Conservation (phyloP, 2,797 vertebrate genomes). For the Diglossa cyanea region DNA sequence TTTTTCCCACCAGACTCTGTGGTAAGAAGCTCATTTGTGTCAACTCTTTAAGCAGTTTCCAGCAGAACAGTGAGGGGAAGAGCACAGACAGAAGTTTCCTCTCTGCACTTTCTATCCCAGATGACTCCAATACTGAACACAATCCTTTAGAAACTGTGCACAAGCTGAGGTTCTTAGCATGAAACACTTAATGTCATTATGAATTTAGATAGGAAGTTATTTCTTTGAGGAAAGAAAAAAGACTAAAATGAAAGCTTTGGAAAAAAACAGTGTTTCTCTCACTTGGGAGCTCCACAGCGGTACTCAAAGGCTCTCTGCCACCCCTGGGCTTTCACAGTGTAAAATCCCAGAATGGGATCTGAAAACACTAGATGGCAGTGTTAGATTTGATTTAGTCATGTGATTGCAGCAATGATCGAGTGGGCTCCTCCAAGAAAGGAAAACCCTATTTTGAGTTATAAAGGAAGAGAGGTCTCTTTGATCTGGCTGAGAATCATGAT, state of each 20-base stretch:
- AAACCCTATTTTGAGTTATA: neutral
- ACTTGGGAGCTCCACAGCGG: no score
- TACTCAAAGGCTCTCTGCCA: neutral
- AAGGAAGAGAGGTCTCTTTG: neutral
- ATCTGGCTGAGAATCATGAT: neutral
- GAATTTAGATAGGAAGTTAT: neutral
- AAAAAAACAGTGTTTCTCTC: neutral
- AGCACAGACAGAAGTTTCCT: neutral
- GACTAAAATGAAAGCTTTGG: neutral
- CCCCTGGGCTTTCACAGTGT: neutral
- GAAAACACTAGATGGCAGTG: constrained; percentile 59
- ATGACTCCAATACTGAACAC: neutral
- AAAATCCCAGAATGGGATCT: neutral
- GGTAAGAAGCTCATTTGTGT: neutral
- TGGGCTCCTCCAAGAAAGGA: neutral
- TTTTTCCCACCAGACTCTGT: no score
- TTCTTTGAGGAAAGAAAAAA: neutral
- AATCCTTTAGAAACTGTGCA: neutral
- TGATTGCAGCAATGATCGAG: constrained; percentile 9
- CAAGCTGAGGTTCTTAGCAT: neutral
- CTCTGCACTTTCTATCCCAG: neutral
- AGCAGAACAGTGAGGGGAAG: neutral
- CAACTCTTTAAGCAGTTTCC: neutral
- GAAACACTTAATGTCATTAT: neutral
- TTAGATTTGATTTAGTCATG: constrained; percentile 62